These are phyloP conservation scores for Rhopalosiphum padi DNA, from an alignment of 1,140 invertebrate genomes.

Conservation along the genomic window DNA sequence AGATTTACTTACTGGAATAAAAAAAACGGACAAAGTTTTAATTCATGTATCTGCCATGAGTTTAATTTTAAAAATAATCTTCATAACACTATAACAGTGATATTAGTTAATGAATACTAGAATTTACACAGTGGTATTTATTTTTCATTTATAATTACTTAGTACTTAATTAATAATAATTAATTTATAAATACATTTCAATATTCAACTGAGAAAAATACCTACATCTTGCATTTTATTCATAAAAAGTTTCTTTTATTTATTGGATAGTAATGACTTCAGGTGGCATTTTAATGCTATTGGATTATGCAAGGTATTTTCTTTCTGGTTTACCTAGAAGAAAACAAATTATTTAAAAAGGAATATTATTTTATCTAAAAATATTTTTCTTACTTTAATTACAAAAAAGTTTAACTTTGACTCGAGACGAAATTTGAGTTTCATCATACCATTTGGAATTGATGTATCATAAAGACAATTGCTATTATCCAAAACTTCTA, in stretches of 20 bases:
- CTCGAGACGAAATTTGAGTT: conserved; percentile 47
- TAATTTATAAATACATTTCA: not conserved
- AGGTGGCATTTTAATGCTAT: not conserved
- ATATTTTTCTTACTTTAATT: conserved; percentile 10
- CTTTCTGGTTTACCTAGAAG: conserved; percentile 24
- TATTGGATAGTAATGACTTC: not conserved
- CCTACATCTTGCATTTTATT: not conserved
- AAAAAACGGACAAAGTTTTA: too few relatives aligned
- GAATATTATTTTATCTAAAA: not conserved
- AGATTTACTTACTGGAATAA: too few relatives aligned
- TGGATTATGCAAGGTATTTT: not conserved
- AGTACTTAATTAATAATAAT: not conserved
- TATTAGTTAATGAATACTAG: not conserved
- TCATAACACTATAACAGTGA: not conserved
- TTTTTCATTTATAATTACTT: not conserved
- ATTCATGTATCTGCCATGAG: too few relatives aligned
- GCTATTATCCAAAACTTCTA: conserved; percentile 50
- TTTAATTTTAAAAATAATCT: not conserved
- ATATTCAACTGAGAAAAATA: not conserved
- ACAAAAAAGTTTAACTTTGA: conserved; percentile 33
- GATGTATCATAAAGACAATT: conserved; percentile 31
- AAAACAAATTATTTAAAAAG: not conserved
- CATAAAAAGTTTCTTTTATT: not conserved
- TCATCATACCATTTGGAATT: conserved; percentile 51
- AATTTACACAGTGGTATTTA: not conserved